Evolutionary conservation across 2,113 vertebrate species (phyloP).

Genomic region (Grantiella picta): DNA sequence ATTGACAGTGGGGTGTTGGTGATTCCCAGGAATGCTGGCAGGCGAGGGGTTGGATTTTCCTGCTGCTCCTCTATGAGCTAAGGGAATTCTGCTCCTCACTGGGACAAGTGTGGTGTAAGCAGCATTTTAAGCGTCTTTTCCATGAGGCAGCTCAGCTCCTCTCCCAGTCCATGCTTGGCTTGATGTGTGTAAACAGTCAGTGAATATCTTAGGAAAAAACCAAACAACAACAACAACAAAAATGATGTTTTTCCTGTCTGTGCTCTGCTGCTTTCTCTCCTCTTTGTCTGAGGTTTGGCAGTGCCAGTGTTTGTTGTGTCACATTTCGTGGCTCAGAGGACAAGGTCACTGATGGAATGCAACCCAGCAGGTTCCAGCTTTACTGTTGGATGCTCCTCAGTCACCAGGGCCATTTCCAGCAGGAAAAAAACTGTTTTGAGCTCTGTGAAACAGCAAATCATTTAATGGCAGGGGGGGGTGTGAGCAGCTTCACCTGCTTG

Average conservation of each 20-base stretch:
- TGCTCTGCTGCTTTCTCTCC: not conserved
- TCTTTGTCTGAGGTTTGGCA: not conserved
- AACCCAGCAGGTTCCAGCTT: not conserved
- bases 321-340: not conserved
- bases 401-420: not conserved
- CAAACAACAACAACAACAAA: not conserved
- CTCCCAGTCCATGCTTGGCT: not conserved
- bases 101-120: not conserved
- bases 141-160: not conserved
- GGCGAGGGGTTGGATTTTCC: rapidly evolving
- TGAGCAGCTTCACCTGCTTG: not conserved
- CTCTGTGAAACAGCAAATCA: not conserved
- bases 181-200: not conserved
- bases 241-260: rapidly evolving
- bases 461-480: not conserved
- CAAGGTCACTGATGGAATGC: not conserved
- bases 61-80: not conserved
- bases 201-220: not conserved
- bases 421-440: not conserved
- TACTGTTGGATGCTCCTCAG: not conserved
- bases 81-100: not conserved
- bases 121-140: not conserved
- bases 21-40: not conserved
- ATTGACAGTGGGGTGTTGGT: not conserved
- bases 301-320: not conserved